phyloP scores from a whole-genome alignment of 1,140 invertebrate species.

The Drosophila serrata region DNA sequence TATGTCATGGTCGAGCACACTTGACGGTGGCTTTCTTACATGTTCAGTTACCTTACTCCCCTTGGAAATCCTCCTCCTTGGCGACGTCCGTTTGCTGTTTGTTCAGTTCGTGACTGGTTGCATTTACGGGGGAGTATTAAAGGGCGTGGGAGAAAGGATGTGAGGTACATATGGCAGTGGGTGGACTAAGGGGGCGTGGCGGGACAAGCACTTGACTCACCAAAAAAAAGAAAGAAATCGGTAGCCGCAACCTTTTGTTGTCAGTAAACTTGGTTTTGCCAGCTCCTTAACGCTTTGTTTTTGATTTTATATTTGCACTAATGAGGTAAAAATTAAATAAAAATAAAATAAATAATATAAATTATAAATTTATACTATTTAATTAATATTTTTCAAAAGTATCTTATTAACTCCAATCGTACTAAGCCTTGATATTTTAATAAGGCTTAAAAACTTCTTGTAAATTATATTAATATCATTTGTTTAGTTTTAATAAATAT shows the following conservation, averaged over 20 bases:
- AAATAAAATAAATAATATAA: background rate
- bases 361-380: background rate
- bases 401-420: too few relatives aligned
- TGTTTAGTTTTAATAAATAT: background rate
- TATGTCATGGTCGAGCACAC: background rate
- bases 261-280: constrained; percentile 6
- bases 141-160: too few relatives aligned
- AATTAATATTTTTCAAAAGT: too few relatives aligned
- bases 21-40: background rate
- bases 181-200: constrained; percentile 24
- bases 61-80: constrained; percentile 7
- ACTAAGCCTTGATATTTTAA: background rate
- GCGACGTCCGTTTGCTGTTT: constrained; percentile 54
- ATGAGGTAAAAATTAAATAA: background rate
- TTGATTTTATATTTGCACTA: background rate
- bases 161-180: constrained; percentile 2
- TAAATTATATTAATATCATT: background rate
- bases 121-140: constrained; percentile 4
- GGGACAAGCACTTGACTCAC: constrained; percentile 44
- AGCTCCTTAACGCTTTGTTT: background rate
- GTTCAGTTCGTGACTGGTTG: constrained; percentile 63
- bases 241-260: constrained; percentile 51
- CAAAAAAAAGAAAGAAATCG: constrained; percentile 12
- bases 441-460: background rate
- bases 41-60: background rate